phyloP scores from a whole-genome alignment of 2,888 invertebrate species.

The Melikaiella ostensackeni region DNA sequence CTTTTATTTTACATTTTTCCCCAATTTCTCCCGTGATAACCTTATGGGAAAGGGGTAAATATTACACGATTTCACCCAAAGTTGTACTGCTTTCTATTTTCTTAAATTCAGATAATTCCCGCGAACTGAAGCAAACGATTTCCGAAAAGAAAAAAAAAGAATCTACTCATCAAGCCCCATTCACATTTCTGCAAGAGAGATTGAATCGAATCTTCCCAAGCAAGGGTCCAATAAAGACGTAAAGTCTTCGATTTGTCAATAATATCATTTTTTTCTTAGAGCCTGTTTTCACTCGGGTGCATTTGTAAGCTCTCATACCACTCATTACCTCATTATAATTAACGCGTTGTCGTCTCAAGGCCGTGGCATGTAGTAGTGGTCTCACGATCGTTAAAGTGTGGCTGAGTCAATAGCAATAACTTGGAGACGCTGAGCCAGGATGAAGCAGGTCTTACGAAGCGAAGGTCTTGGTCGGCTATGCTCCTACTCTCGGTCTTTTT shows the following conservation, averaged over 20 bases:
- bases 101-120: too few species aligned
- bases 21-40: too few species aligned
- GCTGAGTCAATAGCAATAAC: constrained; percentile 9
- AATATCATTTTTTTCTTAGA: constrained; percentile 38
- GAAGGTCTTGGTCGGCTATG: constrained; percentile 16
- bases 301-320: constrained; percentile 4
- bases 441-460: neutral
- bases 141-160: too few species aligned
- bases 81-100: too few species aligned
- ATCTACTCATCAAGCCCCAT: too few species aligned
- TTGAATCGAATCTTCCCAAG: neutral
- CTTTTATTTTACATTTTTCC: too few species aligned
- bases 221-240: neutral
- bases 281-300: constrained; percentile 10
- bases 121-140: too few species aligned
- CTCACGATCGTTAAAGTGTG: neutral
- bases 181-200: neutral
- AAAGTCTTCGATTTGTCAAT: constrained; percentile 3
- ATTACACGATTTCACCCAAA: too few species aligned
- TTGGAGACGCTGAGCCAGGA: constrained; percentile 23
- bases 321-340: constrained; percentile 22
- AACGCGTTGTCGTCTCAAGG: constrained; percentile 27
- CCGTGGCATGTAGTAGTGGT: neutral
- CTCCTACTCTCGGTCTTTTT: constrained; percentile 1
- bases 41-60: too few species aligned